Conservation (phyloP, 2,888 invertebrate species). For the Mesopsocus fuscifrons region DNA sequence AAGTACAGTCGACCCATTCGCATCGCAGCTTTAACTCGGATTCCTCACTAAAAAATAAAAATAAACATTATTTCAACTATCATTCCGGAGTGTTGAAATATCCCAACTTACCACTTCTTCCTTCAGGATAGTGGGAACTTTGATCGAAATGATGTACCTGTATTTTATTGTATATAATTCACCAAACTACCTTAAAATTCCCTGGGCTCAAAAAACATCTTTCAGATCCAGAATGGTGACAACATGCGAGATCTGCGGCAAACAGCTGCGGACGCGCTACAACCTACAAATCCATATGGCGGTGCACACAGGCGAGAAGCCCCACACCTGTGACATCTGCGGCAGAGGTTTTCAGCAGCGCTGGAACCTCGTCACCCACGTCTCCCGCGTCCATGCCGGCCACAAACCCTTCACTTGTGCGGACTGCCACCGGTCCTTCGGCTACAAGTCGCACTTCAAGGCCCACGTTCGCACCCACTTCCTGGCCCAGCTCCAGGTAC, state of each 20-base stretch:
- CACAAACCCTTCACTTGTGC: slow-evolving; percentile 1
- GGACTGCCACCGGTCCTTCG: slow-evolving; percentile 1
- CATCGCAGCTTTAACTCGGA: no score
- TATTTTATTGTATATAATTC: no score
- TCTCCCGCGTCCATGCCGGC: not conserved
- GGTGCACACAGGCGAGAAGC: slow-evolving; percentile 7
- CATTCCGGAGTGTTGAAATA: no score
- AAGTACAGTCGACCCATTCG: not conserved
- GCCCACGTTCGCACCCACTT: slow-evolving; percentile 3
- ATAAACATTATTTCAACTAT: no score
- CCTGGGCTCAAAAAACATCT: no score
- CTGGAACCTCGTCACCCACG: slow-evolving; percentile 5
- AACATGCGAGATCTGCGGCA: slow-evolving; percentile 2
- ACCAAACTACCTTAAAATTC: no score
- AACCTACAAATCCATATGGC: slow-evolving; percentile 2
- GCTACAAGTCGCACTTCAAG: slow-evolving; percentile 4
- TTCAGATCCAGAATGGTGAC: no score
- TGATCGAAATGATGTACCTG: no score
- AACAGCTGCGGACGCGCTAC: not conserved
- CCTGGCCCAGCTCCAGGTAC: slow-evolving; percentile 2
- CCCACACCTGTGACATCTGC: not conserved
- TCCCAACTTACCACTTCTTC: no score
- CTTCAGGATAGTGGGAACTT: no score
- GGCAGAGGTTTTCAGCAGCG: slow-evolving; percentile 1
- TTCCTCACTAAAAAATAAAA: no score